A percentile compares a stretch with the other conserved stretches of the same genome.
Conservation (phyloP, 37 sponge, comb jelly and placozoan genomes). For the Oopsacas minuta region DNA sequence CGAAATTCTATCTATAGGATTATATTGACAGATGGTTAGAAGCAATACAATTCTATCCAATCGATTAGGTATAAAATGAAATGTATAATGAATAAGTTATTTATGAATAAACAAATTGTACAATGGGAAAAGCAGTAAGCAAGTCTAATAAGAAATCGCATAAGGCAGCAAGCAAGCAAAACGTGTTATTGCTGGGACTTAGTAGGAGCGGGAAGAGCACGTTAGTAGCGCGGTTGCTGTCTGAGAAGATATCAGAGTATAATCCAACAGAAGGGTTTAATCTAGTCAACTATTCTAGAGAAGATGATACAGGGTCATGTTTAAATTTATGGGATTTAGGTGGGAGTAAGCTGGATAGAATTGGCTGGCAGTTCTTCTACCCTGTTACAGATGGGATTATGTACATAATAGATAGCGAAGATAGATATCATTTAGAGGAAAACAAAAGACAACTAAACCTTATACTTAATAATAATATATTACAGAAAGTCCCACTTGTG, state of each 20-base stretch:
- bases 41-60: no score
- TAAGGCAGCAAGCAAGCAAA: background rate
- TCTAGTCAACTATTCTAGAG: background rate
- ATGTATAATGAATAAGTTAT: no score
- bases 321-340: background rate
- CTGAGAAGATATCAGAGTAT: background rate
- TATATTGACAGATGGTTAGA: no score
- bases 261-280: background rate
- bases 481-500: background rate
- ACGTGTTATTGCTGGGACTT: background rate
- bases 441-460: background rate
- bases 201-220: background rate
- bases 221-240: background rate
- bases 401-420: background rate
- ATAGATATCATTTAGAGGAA: background rate
- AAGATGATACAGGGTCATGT: background rate
- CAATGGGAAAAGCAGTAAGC: background rate
- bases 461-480: background rate
- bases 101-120: no score
- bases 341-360: background rate
- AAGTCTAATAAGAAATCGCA: background rate
- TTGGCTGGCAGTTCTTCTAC: background rate
- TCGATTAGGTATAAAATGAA: no score
- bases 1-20: no score
- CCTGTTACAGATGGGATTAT: background rate